Conservation (phyloP, 2,113 vertebrate species). For the Stegastes partitus region DNA sequence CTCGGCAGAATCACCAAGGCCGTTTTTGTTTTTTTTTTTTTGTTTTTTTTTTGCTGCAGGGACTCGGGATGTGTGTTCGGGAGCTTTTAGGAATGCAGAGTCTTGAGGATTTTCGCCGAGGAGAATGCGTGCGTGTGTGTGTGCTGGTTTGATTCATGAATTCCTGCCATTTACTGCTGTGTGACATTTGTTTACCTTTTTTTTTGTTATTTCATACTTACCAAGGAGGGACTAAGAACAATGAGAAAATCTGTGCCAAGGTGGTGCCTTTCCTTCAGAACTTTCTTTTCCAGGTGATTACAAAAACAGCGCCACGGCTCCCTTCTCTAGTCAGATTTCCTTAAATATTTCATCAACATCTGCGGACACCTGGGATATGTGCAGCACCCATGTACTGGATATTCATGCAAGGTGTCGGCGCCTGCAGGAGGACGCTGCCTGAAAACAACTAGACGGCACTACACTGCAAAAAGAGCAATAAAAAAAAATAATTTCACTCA, state of each 20-base stretch:
- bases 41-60: constrained; percentile 44
- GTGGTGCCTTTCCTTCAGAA: constrained; percentile 21
- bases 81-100: constrained; percentile 36
- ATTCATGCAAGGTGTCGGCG: constrained; percentile 36
- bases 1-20: constrained; percentile 28
- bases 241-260: constrained; percentile 13
- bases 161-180: constrained; percentile 33
- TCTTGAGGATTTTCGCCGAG: constrained; percentile 4
- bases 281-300: constrained; percentile 20
- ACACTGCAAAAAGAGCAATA: constrained; percentile 58
- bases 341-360: constrained; percentile 20
- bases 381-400: neutral
- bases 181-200: constrained; percentile 22
- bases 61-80: constrained; percentile 37
- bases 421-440: constrained; percentile 12
- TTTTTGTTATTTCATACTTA: constrained; percentile 47
- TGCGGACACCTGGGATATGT: constrained; percentile 6
- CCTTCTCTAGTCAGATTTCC: neutral
- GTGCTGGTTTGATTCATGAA: constrained; percentile 50
- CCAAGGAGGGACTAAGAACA: constrained; percentile 22
- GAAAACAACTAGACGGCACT: constrained; percentile 2
- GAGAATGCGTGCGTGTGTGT: constrained; percentile 16
- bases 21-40: too few species aligned
- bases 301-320: constrained; percentile 30
- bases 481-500: neutral